These are phyloP conservation scores for Automeris io DNA, from an alignment of 2,888 invertebrate genomes.

Conservation along the genomic window DNA sequence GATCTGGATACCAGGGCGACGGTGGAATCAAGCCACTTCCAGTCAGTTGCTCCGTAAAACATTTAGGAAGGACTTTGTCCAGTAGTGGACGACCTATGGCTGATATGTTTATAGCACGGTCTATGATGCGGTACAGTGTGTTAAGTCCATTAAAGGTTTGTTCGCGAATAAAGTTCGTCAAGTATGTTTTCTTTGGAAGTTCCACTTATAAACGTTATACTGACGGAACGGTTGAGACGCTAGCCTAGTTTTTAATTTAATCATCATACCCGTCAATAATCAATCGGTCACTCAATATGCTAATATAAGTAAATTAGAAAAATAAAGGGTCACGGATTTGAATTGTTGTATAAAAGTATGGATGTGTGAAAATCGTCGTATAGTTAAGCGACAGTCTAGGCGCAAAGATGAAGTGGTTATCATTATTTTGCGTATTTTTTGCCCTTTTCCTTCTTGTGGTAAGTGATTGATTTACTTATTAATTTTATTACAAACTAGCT, in stretches of 20 bases:
- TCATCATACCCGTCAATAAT: neutral
- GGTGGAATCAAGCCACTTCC: too few relatives aligned
- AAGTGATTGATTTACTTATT: conserved; percentile 19
- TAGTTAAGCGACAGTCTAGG: conserved; percentile 9
- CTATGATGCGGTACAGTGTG: too few relatives aligned
- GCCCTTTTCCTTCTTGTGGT: conserved; percentile 37
- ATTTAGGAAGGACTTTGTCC: too few relatives aligned
- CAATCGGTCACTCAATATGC: neutral
- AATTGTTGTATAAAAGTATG: conserved; percentile 23
- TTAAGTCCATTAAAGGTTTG: too few relatives aligned
- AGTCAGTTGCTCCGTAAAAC: too few relatives aligned
- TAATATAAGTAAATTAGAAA: conserved; percentile 3
- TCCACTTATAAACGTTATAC: neutral
- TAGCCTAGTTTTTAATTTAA: neutral
- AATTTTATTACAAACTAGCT: too few relatives aligned
- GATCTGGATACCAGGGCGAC: too few relatives aligned
- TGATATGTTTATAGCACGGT: too few relatives aligned
- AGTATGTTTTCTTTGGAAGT: too few relatives aligned
- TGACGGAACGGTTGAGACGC: neutral
- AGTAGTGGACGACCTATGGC: too few relatives aligned
- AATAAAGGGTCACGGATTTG: conserved; percentile 17
- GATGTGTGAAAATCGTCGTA: neutral
- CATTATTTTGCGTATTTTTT: conserved; percentile 30
- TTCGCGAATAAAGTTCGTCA: too few relatives aligned
- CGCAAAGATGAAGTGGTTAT: conserved; percentile 44